Evolutionary conservation across 2,888 invertebrate genomes (phyloP).

Genomic region (Tiphia femorata): DNA sequence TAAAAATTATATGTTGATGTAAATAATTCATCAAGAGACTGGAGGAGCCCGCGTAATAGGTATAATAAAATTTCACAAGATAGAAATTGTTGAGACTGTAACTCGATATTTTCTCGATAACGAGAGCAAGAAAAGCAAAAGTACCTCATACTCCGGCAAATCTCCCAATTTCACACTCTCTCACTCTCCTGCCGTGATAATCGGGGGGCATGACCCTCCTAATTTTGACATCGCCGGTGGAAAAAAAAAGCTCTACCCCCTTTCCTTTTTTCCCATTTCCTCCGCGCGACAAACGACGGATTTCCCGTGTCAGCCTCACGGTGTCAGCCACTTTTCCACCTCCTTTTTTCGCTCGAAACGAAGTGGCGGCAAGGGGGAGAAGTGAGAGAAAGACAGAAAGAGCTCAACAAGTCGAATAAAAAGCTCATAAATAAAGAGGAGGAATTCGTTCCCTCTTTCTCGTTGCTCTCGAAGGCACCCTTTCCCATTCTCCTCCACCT

Average conservation of each 20-base stretch:
- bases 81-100: too few species aligned
- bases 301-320: conserved; percentile 27
- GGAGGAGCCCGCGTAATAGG: too few species aligned
- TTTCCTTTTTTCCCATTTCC: conserved; percentile 6
- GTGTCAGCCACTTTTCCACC: conserved; percentile 30
- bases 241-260: conserved; percentile 14
- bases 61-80: too few species aligned
- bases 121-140: too few species aligned
- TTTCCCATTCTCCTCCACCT: conserved; percentile 22
- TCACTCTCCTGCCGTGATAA: too few species aligned
- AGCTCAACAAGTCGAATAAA: conserved; percentile 70
- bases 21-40: too few species aligned
- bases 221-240: conserved; percentile 9
- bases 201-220: conserved; percentile 14
- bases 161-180: too few species aligned
- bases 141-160: too few species aligned
- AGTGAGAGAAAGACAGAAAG: conserved; percentile 16
- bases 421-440: conserved; percentile 69
- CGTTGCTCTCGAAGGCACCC: conserved; percentile 44
- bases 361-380: conserved; percentile 4
- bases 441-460: conserved; percentile 51
- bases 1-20: too few species aligned
- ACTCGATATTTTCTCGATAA: too few species aligned
- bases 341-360: conserved; percentile 26
- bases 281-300: conserved; percentile 20